phyloP scores from a whole-genome alignment of 2,797 vertebrate species.

The Sebastes iracundus region DNA sequence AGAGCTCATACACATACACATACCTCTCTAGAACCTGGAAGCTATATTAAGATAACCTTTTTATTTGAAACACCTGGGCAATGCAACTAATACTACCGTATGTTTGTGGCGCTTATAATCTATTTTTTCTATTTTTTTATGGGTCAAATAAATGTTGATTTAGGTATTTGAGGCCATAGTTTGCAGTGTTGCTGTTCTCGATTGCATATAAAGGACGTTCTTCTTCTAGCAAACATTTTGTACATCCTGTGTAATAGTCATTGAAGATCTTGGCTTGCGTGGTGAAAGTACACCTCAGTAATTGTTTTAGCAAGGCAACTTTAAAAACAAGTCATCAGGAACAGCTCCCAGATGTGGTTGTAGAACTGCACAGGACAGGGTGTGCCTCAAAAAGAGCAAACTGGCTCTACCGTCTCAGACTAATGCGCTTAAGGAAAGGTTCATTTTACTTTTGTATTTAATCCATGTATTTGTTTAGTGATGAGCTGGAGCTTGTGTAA shows the following conservation, averaged over 20 bases:
- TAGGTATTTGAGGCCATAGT: neutral
- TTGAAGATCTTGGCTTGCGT: neutral
- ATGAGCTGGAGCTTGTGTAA: neutral
- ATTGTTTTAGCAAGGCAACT: neutral
- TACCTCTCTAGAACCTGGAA: neutral
- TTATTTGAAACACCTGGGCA: neutral
- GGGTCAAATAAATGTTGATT: neutral
- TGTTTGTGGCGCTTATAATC: neutral
- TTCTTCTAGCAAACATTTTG: neutral
- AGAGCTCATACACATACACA: no score
- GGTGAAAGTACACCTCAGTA: neutral
- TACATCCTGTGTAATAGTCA: neutral
- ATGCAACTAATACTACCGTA: neutral
- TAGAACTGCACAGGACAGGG: conserved; percentile 4
- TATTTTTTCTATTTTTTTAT: neutral
- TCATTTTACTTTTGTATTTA: neutral
- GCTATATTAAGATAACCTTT: neutral
- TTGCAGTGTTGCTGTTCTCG: neutral
- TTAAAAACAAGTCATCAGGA: neutral
- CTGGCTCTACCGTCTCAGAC: neutral
- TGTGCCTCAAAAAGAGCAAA: conserved; percentile 31
- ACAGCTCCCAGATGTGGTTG: conserved; percentile 10
- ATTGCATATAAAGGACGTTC: neutral
- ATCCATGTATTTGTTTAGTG: neutral
- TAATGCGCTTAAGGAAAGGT: neutral